phyloP scores from a whole-genome alignment of 2,888 invertebrate species.

The Platycheirus albimanus region DNA sequence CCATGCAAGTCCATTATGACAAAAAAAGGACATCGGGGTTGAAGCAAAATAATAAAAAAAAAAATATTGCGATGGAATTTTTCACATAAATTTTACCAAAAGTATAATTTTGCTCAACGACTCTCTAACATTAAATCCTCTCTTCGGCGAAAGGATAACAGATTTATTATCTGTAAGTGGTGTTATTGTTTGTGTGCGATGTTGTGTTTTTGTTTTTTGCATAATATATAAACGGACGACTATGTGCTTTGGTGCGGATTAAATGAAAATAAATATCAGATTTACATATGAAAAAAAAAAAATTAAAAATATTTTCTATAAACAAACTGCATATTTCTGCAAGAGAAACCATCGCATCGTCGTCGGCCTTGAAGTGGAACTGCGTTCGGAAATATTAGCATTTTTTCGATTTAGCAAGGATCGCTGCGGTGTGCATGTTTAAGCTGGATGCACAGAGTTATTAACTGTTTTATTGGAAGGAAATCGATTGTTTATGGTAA shows the following conservation, averaged over 20 bases:
- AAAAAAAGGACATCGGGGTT: constrained; percentile 15
- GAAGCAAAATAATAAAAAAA: constrained; percentile 4
- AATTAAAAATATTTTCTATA: constrained; percentile 1
- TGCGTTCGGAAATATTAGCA: constrained; percentile 10
- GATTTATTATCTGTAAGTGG: constrained; percentile 45
- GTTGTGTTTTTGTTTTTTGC: not conserved
- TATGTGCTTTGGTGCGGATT: constrained; percentile 39
- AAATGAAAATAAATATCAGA: constrained; percentile 34
- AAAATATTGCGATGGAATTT: constrained; percentile 18
- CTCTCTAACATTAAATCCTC: constrained; percentile 25
- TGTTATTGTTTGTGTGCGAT: not conserved
- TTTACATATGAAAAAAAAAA: constrained; percentile 10
- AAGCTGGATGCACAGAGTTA: constrained; percentile 22
- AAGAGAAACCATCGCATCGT: no score
- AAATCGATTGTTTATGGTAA: constrained; percentile 55
- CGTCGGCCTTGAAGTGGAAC: constrained; percentile 42
- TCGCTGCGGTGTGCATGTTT: constrained; percentile 1
- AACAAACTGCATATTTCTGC: constrained; percentile 19
- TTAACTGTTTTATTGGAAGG: constrained; percentile 38
- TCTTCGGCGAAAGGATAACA: constrained; percentile 34
- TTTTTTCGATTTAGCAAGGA: constrained; percentile 32
- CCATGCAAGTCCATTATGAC: constrained; percentile 38
- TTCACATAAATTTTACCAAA: constrained; percentile 45
- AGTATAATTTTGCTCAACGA: constrained; percentile 15
- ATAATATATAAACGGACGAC: constrained; percentile 34